Conservation (phyloP, 2,888 invertebrate genomes). For the Trichogramma evanescens region DNA sequence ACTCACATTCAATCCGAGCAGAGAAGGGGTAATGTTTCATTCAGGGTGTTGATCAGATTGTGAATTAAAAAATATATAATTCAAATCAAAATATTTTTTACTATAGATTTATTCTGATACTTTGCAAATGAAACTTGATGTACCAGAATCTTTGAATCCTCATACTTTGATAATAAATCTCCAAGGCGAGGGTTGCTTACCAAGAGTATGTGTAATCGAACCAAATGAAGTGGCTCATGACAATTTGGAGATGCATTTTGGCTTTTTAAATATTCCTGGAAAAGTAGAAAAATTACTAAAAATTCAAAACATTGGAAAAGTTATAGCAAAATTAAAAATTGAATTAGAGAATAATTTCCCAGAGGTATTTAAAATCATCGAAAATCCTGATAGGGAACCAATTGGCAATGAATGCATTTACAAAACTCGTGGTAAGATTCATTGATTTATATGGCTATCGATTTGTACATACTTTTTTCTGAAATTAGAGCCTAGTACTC, state of each 20-base stretch:
- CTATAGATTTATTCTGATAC: conserved; percentile 34
- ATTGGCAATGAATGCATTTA: too few species aligned
- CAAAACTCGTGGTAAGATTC: too few species aligned
- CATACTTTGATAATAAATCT: conserved; percentile 36
- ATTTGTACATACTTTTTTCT: too few species aligned
- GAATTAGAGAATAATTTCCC: conserved; percentile 37
- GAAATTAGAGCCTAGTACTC: too few species aligned
- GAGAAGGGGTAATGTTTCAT: conserved; percentile 39
- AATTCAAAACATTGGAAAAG: conserved; percentile 44
- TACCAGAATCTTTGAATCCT: conserved; percentile 26
- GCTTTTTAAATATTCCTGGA: conserved; percentile 38
- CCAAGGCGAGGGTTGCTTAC: conserved; percentile 46
- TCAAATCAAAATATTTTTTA: conserved; percentile 4
- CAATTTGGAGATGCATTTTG: conserved; percentile 36
- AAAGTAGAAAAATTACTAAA: conserved; percentile 27
- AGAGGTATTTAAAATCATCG: conserved; percentile 17
- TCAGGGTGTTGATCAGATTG: neutral
- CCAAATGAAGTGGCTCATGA: conserved; percentile 32
- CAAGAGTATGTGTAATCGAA: conserved; percentile 44
- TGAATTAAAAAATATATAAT: neutral
- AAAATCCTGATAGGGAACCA: neutral
- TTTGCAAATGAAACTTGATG: conserved; percentile 31
- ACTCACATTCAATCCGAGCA: conserved; percentile 45
- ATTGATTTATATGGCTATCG: too few species aligned
- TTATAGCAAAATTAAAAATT: conserved; percentile 44